These are phyloP conservation scores for Chloroclysta siterata DNA, from an alignment of 2,888 invertebrate genomes.

Conservation along the genomic window DNA sequence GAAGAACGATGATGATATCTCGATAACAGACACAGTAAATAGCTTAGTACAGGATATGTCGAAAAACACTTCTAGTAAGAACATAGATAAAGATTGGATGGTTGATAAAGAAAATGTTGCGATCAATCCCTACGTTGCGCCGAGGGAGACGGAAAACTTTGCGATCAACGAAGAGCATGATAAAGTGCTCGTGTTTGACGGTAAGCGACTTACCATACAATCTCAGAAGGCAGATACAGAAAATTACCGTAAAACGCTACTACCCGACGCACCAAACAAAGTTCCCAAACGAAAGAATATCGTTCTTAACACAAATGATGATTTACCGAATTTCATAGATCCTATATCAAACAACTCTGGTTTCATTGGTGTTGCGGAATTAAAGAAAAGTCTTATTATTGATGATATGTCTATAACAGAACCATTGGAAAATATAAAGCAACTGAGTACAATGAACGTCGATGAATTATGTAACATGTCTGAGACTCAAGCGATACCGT, in stretches of 20 bases:
- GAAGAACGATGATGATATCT: conserved; percentile 67
- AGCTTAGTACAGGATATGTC: conserved; percentile 64
- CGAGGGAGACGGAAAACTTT: conserved; percentile 62
- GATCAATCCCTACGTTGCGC: conserved; percentile 65
- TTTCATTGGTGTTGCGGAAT: conserved; percentile 13
- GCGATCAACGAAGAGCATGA: conserved; percentile 61
- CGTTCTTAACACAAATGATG: conserved; percentile 64
- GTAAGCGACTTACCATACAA: conserved; percentile 66
- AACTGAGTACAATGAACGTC: conserved; percentile 37
- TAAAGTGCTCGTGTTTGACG: conserved; percentile 73
- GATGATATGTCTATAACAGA: conserved; percentile 31
- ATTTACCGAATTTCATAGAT: conserved; percentile 65
- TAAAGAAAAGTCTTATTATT: conserved; percentile 22
- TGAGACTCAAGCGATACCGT: conserved; percentile 46
- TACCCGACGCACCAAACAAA: conserved; percentile 39
- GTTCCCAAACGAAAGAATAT: conserved; percentile 63
- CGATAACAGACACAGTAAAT: conserved; percentile 69
- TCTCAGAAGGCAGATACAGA: conserved; percentile 46
- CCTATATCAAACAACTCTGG: conserved; percentile 33
- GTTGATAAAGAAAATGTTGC: conserved; percentile 75
- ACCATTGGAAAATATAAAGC: conserved; percentile 20
- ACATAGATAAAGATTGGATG: conserved; percentile 58
- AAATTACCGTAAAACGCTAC: conserved; percentile 45
- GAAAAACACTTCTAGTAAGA: conserved; percentile 46
- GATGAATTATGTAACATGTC: conserved; percentile 47